Percentiles rank a stretch among this genome's conserved stretches.
Evolutionary conservation across 2,888 invertebrate genomes (phyloP).

Genomic region (Tinea semifulvella): DNA sequence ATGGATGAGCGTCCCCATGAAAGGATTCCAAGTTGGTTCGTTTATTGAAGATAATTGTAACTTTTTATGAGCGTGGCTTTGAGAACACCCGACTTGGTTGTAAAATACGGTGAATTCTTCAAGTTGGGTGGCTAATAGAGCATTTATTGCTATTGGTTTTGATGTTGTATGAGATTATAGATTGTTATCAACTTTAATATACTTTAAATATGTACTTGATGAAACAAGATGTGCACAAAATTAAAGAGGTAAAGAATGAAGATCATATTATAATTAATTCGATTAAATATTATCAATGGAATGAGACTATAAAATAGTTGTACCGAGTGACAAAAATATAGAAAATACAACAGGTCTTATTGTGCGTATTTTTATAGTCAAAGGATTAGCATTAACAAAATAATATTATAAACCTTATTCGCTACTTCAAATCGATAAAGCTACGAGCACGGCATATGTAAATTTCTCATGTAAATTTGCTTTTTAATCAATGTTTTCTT

Average conservation of each 20-base stretch:
- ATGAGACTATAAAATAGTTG: too few species aligned
- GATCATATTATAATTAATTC: too few species aligned
- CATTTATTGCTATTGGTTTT: conserved; percentile 49
- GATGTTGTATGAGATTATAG: conserved; percentile 27
- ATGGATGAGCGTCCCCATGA: not conserved
- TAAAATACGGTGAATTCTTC: conserved; percentile 32
- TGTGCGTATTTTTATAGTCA: too few species aligned
- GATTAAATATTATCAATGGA: too few species aligned
- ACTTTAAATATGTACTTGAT: conserved; percentile 1
- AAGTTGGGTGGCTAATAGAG: conserved; percentile 44
- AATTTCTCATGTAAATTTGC: conserved; percentile 52
- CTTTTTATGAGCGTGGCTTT: conserved; percentile 40
- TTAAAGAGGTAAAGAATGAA: too few species aligned
- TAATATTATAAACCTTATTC: conserved; percentile 23
- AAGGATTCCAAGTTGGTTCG: conserved; percentile 16
- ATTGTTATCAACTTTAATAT: conserved; percentile 20
- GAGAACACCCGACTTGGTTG: conserved; percentile 26
- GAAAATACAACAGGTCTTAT: too few species aligned
- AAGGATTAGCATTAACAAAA: too few species aligned
- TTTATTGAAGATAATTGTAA: conserved; percentile 61
- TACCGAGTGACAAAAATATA: too few species aligned
- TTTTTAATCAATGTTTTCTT: conserved; percentile 57
- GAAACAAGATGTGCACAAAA: too few species aligned
- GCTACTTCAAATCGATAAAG: conserved; percentile 48
- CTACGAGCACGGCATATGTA: conserved; percentile 58